Base-by-base conservation (phyloP, 2,888 invertebrate genomes). In the Tanypteryx hageni region DNA sequence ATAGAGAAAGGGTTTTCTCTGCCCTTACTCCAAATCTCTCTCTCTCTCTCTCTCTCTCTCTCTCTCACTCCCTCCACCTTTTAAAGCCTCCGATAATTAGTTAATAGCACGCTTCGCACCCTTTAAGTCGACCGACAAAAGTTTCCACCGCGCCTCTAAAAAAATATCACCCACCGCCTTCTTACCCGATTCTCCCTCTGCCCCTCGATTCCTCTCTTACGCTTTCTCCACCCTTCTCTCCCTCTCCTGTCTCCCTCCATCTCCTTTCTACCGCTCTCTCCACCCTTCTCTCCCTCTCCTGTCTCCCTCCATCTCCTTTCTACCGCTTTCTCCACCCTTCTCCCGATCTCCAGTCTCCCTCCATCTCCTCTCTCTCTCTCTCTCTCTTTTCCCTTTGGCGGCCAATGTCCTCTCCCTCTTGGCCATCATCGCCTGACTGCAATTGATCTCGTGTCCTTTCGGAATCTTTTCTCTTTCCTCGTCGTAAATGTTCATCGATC, bases 41-140 rank as follows among this genome's bases (percentile, higher is more conserved):
- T n/a, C 64, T 11, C 64, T n/a, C 8, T 16, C 56, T 58, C 22
- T 14, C 4, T 18, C 59, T 59, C 11, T 13, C 85, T 59, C 58
- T n/a, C n/a, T n/a, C 22, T 14, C 4, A 13, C 59, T 59, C 11
- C 13, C 85, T 59, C 58, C 27, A 31, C 31, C 59, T 14, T 86
- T 61, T 61, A 61, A 61, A 86, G 61, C 61, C 61, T 10, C 27
- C 86, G 27, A 86, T 86, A 61, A 86, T 86, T 86, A 86, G 86
- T 61, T 86, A 86, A 86, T 61, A 31, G 61, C 86, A 86, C 61
- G 86, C 61, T 14, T 61, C 86, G 61, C 58, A 18, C 59, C 14
- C 85, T 59, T 85, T 44, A 22, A 58, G n/a, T 86, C 22, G 59
- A 59, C 31, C 31, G 61, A 18, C 8, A 13, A 16, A 86, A 27